Evolutionary conservation across 2,797 vertebrate genomes (phyloP).

Genomic region (Leuciscus waleckii): DNA sequence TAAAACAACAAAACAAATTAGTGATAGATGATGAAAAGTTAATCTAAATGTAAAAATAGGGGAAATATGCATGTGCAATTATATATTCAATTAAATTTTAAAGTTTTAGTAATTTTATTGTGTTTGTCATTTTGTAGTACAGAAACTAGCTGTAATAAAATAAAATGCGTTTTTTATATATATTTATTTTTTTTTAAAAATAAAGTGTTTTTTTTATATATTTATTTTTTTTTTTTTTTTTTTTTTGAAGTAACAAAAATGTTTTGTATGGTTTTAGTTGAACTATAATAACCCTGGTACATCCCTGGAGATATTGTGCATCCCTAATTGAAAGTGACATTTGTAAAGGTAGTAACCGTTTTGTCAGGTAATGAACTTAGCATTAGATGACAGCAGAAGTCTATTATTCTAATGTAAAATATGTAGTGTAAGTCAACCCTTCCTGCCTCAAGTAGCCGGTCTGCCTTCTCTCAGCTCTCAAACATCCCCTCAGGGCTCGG

Average conservation of each 20-base stretch:
- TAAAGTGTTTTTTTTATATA: no score
- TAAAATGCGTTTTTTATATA: no score
- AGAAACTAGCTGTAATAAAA: background rate
- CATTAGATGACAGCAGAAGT: background rate
- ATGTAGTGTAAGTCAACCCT: constrained; percentile 22
- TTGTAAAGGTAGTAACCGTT: background rate
- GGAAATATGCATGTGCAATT: no score
- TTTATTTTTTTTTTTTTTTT: background rate
- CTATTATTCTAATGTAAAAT: constrained; percentile 1
- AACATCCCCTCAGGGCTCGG: constrained; percentile 10
- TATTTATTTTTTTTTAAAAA: no score
- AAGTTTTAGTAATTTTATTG: background rate
- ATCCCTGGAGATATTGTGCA: background rate
- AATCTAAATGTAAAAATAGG: no score
- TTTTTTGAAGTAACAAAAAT: background rate
- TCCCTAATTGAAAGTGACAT: constrained; percentile 2
- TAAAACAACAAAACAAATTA: no score
- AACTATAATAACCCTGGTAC: background rate
- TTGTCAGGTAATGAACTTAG: background rate
- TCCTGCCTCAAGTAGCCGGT: constrained; percentile 29
- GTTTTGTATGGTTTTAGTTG: background rate
- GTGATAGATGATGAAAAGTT: no score
- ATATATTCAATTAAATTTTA: background rate
- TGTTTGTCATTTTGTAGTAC: background rate
- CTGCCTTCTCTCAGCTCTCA: constrained; percentile 20